These are phyloP conservation scores for Oenanthe melanoleuca DNA, from an alignment of 2,113 vertebrate species.

Conservation along the genomic window DNA sequence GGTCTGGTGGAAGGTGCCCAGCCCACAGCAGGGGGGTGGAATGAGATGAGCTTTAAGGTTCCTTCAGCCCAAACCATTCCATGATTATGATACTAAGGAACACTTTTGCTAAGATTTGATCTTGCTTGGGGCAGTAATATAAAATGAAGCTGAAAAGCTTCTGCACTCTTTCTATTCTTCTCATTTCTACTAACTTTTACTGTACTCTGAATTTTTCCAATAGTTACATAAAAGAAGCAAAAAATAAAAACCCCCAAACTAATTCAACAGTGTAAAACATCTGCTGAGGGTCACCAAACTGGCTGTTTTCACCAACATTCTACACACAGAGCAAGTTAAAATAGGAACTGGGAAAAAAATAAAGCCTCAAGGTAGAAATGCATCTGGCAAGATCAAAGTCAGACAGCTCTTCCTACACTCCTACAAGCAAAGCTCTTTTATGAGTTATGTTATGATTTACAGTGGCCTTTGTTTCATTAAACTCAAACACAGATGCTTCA, in stretches of 20 bases:
- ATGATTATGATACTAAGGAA: not conserved
- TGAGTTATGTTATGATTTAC: conserved; percentile 3
- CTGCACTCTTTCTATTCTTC: not conserved
- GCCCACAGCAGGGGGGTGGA: not conserved
- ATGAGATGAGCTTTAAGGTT: not conserved
- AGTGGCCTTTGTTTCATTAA: not conserved
- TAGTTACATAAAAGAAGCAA: not conserved
- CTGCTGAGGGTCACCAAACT: not conserved
- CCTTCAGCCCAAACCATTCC: not conserved
- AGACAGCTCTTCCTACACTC: not conserved
- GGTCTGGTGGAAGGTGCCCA: not conserved
- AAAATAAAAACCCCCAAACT: not conserved
- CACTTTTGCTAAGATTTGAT: not conserved
- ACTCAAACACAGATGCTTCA: not conserved
- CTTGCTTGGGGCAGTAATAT: not conserved
- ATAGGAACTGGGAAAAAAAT: not conserved
- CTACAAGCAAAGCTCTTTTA: not conserved
- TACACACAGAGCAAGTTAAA: not conserved
- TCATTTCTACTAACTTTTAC: not conserved
- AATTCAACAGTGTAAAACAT: not conserved
- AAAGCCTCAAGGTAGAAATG: not conserved
- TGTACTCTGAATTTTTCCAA: not conserved
- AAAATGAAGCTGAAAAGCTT: not conserved
- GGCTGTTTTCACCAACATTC: not conserved
- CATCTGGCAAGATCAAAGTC: conserved; percentile 29